Evolutionary conservation across 2,888 invertebrate genomes (phyloP).

Genomic region (Caenorhabditis angaria): DNA sequence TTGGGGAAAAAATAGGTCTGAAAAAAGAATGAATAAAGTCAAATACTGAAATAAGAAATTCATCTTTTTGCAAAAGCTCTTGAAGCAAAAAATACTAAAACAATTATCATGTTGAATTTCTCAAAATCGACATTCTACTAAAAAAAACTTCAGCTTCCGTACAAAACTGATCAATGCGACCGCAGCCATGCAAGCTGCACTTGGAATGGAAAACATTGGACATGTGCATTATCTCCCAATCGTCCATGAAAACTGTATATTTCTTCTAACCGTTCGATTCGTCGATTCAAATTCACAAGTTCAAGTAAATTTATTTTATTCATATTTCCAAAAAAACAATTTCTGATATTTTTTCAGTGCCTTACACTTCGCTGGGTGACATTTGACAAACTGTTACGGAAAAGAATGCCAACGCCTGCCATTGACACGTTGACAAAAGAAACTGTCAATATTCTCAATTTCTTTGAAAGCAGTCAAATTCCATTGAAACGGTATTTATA

Average conservation of each 20-base stretch:
- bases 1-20: too few relatives aligned
- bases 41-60: too few relatives aligned
- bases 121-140: background rate
- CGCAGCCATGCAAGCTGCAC: constrained; percentile 82
- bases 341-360: constrained; percentile 77
- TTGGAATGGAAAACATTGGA: constrained; percentile 91
- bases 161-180: constrained; percentile 88
- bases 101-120: too few relatives aligned
- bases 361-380: constrained; percentile 92
- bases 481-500: constrained; percentile 79
- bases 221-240: constrained; percentile 91
- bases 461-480: constrained; percentile 84
- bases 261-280: constrained; percentile 86
- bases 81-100: too few relatives aligned
- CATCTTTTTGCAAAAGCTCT: too few relatives aligned
- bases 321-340: background rate
- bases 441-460: constrained; percentile 81
- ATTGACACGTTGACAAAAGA: constrained; percentile 86
- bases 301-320: constrained; percentile 42
- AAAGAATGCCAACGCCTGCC: constrained; percentile 76
- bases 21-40: too few relatives aligned
- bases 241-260: constrained; percentile 86
- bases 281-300: constrained; percentile 85
- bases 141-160: constrained; percentile 52
- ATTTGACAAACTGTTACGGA: constrained; percentile 82